Evolutionary conservation across 1,140 invertebrate species (phyloP).

Genomic region (Ganaspis sp.): DNA sequence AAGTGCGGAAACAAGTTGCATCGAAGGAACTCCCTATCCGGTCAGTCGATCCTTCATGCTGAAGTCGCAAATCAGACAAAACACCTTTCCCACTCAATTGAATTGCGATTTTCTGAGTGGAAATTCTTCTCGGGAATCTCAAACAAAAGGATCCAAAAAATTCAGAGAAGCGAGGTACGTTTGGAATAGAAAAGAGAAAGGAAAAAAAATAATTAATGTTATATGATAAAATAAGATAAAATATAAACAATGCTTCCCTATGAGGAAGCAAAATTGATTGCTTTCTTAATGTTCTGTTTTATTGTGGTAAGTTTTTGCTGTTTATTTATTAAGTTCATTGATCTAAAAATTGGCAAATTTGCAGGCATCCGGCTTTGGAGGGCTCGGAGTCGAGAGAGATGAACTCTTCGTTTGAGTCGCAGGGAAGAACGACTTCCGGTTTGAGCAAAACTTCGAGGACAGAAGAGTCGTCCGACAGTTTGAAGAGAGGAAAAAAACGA

Average conservation of each 20-base stretch:
- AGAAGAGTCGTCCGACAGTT: background rate
- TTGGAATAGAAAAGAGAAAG: no score
- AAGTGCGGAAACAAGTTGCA: slow-evolving; percentile 34
- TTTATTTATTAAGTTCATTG: no score
- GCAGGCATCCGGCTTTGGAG: background rate
- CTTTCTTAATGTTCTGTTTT: no score
- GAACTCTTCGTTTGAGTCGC: background rate
- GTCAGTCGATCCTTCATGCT: slow-evolving; percentile 45
- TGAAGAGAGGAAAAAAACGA: slow-evolving; percentile 55
- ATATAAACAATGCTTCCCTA: no score
- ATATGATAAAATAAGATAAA: no score
- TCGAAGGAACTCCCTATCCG: slow-evolving; percentile 51
- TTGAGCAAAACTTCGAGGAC: background rate
- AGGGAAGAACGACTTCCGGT: background rate
- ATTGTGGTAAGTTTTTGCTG: no score
- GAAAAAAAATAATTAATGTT: no score
- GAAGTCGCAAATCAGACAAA: slow-evolving; percentile 46
- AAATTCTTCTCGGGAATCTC: background rate
- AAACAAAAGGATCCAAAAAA: background rate
- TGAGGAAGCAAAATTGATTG: no score
- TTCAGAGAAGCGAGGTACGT: no score
- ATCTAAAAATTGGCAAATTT: no score
- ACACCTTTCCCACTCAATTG: slow-evolving; percentile 29
- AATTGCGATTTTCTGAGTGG: background rate
- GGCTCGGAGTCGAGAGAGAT: background rate